A percentile compares a stretch with the other conserved stretches of the same genome.
Conservation (phyloP, 2,888 invertebrate species). For the Leptinotarsa juncta region DNA sequence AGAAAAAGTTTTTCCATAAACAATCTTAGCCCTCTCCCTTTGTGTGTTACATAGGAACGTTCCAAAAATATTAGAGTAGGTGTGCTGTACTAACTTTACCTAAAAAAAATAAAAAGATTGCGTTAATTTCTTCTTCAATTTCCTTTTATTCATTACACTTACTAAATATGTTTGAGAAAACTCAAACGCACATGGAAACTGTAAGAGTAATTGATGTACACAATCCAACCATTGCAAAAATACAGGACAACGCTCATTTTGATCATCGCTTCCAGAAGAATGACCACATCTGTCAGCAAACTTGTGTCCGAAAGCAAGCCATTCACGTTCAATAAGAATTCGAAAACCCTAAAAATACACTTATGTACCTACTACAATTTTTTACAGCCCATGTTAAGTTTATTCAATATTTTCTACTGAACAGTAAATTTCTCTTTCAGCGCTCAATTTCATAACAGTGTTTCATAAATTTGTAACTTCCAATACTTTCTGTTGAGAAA, state of each 20-base stretch:
- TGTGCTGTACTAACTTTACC: constrained; percentile 95
- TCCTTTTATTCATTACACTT: constrained; percentile 58
- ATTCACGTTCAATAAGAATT: constrained; percentile 92
- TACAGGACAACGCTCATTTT: constrained; percentile 96
- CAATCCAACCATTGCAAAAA: constrained; percentile 99
- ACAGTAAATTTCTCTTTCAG: too few relatives aligned
- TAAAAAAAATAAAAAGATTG: constrained; percentile 62
- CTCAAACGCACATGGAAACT: constrained; percentile 95
- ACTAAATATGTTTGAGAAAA: constrained; percentile 95
- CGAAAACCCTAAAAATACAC: constrained; percentile 82
- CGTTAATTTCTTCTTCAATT: too few relatives aligned
- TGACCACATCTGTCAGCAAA: constrained; percentile 95
- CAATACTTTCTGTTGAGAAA: too few relatives aligned
- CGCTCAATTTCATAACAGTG: too few relatives aligned
- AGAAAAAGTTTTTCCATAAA: constrained; percentile 79
- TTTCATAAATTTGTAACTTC: too few relatives aligned
- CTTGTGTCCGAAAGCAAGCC: constrained; percentile 98
- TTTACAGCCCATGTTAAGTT: too few relatives aligned
- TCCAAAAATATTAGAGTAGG: constrained; percentile 96
- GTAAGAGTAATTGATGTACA: constrained; percentile 88
- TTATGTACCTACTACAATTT: neutral
- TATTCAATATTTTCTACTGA: too few relatives aligned
- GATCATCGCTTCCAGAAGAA: constrained; percentile 83
- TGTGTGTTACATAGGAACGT: constrained; percentile 93
- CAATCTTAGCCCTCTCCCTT: constrained; percentile 76